Percentiles rank a stretch among this genome's conserved stretches.
Conservation (phyloP, 2,888 invertebrate genomes). For the Alloscopus bannaensis region DNA sequence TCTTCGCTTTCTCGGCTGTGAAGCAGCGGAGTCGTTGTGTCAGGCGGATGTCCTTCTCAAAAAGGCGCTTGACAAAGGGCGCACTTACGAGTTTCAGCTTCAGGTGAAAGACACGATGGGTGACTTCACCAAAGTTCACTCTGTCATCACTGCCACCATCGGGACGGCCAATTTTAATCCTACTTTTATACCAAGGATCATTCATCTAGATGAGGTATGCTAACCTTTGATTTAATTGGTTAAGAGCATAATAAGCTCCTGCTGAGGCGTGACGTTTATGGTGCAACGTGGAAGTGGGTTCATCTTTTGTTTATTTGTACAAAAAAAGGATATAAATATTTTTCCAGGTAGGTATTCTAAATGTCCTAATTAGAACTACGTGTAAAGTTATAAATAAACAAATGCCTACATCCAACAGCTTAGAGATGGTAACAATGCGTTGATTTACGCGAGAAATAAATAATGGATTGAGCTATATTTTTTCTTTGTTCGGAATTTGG, state of each 20-base stretch:
- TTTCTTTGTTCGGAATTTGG: too few species aligned
- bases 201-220: slow-evolving; percentile 71
- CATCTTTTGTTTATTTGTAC: neutral
- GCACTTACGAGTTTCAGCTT: slow-evolving; percentile 73
- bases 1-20: slow-evolving; percentile 89
- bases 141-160: slow-evolving; percentile 89
- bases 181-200: slow-evolving; percentile 69
- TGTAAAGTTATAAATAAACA: too few species aligned
- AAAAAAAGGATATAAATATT: neutral
- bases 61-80: slow-evolving; percentile 82
- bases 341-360: too few species aligned
- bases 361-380: too few species aligned
- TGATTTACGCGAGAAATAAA: too few species aligned
- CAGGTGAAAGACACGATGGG: slow-evolving; percentile 84
- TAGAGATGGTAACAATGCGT: too few species aligned
- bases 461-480: too few species aligned
- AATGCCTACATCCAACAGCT: too few species aligned
- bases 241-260: neutral
- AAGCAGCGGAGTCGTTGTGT: slow-evolving; percentile 90
- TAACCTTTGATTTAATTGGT: too few species aligned
- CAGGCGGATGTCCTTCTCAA: slow-evolving; percentile 90
- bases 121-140: slow-evolving; percentile 84
- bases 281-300: too few species aligned
- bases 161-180: slow-evolving; percentile 79
- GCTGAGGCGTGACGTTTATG: neutral